Base-by-base conservation (phyloP, 2,113 vertebrate species). In the Eira barbara region DNA sequence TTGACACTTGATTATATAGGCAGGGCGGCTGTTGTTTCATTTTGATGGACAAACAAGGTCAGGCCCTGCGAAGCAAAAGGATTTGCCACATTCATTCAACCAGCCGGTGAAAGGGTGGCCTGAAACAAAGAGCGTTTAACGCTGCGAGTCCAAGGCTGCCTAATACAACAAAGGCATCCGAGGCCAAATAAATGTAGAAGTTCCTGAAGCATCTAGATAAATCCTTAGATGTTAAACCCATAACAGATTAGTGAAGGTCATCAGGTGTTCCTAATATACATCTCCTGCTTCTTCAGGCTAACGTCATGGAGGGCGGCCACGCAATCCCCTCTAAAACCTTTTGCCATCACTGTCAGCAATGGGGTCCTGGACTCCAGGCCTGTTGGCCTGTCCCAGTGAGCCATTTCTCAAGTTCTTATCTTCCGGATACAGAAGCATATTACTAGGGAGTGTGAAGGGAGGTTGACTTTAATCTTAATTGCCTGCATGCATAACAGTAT, bases 381-480 rank as follows among this genome's bases (percentile, higher is more conserved):
- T 59, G 21, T 84, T 89, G 96, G 92, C 82, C 87, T 82, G 71
- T 90, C 95, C 59, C 84, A 85, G 63, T 74, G 95, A 94, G 87
- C 55, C 87, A 94, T 97, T 97, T 97, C 92, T 98, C 92, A 97
- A 88, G 86, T 96, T 94, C 97, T 97, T 98, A 98, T 98, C 97
- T 98, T 97, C 96, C 95, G 97, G 87, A 88, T 97, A 96, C 97
- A 97, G 97, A 97, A 96, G 79, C 84, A 67, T 94, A 97, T 97
- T 95, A 97, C 89, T 94, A 85, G 42, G 89, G 83, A 97, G 89
- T 98, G 81, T 95, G 97, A 97, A 97, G 94, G 82, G 59, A 96
- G 74, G 86, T 93, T 93, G 93, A 91, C 96, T 97, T 98, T 97
- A 98, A 98, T 98, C 96, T 97, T 97, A 98, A 98, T 97, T 98